A percentile compares a stretch with the other conserved stretches of the same genome.
Conservation (phyloP, 1,140 invertebrate genomes). For the Temnothorax nylanderi region DNA sequence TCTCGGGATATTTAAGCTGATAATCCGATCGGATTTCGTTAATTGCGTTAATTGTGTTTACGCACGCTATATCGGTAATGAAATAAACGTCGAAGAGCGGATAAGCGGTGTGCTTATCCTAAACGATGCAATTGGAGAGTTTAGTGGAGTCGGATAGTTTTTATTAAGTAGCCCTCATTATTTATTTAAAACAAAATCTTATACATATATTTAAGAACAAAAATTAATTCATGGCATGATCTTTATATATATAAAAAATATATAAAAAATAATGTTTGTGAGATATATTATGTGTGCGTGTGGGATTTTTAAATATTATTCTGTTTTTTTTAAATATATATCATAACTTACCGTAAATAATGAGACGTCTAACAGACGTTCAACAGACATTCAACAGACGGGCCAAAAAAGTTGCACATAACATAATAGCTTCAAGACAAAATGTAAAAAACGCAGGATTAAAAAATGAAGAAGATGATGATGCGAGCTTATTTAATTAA, state of each 20-base stretch:
- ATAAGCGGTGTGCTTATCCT: neutral
- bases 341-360: neutral
- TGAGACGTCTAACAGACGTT: neutral
- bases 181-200: neutral
- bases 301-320: neutral
- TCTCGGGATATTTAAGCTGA: neutral
- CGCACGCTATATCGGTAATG: neutral
- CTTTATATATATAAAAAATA: neutral
- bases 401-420: neutral
- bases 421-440: neutral
- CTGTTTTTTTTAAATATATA: neutral
- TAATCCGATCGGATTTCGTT: neutral
- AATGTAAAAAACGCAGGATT: neutral
- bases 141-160: neutral
- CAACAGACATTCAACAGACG: neutral
- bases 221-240: neutral
- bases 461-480: neutral
- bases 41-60: slow-evolving; percentile 13
- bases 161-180: neutral
- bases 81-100: neutral
- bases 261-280: neutral
- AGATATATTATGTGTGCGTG: neutral
- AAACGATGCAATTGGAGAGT: neutral
- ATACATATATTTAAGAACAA: neutral
- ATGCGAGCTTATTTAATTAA: slow-evolving; percentile 3